phyloP scores from a whole-genome alignment of 1,140 invertebrate genomes.

The Diorhabda elongata region DNA sequence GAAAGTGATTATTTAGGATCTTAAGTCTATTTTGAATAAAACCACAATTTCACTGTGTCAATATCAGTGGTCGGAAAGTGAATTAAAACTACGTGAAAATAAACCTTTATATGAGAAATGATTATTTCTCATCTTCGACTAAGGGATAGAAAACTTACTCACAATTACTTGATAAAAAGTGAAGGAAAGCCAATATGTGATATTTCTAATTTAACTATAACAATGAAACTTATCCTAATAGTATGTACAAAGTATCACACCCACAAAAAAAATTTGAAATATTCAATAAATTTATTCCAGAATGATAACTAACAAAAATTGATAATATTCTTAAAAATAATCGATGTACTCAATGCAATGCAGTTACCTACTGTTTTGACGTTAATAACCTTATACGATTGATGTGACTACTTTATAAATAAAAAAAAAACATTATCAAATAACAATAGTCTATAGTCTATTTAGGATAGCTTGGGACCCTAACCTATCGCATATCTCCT shows the following conservation, averaged over 20 bases:
- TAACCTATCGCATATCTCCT: too few relatives aligned
- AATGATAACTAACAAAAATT: not conserved
- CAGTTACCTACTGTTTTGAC: too few relatives aligned
- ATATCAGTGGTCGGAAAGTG: too few relatives aligned
- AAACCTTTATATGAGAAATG: not conserved
- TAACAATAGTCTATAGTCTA: too few relatives aligned
- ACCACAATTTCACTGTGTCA: too few relatives aligned
- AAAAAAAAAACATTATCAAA: not conserved
- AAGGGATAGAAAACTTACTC: not conserved
- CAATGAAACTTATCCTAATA: constrained; percentile 5
- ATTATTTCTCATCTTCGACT: not conserved
- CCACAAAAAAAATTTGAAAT: not conserved
- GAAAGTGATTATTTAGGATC: too few relatives aligned
- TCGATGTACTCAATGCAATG: not conserved
- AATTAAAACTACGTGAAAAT: too few relatives aligned
- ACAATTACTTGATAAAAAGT: not conserved
- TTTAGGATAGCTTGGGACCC: too few relatives aligned
- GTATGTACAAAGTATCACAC: not conserved
- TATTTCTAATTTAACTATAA: not conserved
- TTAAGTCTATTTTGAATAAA: too few relatives aligned
- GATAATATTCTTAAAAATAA: not conserved
- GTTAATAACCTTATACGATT: too few relatives aligned
- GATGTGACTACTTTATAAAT: too few relatives aligned
- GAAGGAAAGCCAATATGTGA: not conserved
- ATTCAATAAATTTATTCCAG: not conserved